A percentile compares a stretch with the other conserved stretches of the same genome.
phyloP scores from a whole-genome alignment of 2,113 vertebrate species.

The Danionella cerebrum region DNA sequence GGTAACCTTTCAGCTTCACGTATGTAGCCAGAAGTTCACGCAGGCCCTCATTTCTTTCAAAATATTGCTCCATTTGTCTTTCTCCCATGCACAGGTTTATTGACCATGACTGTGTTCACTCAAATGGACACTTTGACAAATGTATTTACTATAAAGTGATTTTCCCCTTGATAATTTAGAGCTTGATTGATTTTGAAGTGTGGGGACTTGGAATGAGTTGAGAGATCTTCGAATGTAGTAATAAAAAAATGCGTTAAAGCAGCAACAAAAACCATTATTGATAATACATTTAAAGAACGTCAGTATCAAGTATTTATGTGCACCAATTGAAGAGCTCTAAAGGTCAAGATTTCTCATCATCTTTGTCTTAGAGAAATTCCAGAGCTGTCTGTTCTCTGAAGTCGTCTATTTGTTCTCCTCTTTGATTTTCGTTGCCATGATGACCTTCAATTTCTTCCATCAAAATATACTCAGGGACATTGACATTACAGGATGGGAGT shows the following conservation, averaged over 20 bases:
- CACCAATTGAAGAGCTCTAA: not conserved
- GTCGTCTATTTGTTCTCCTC: not conserved
- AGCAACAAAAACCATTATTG: not conserved
- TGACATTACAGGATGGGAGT: not conserved
- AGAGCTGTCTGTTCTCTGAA: not conserved
- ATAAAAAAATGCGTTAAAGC: conserved; percentile 4
- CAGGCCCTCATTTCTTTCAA: not conserved
- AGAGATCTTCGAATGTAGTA: not conserved
- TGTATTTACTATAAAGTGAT: no score
- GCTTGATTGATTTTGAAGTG: conserved; percentile 27
- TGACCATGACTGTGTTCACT: no score
- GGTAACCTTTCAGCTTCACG: conserved; percentile 51
- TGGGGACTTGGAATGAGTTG: not conserved
- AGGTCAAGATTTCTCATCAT: not conserved
- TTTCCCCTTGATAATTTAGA: no score
- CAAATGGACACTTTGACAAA: no score
- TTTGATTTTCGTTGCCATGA: not conserved
- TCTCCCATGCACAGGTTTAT: not conserved
- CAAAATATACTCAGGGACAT: not conserved
- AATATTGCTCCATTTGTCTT: not conserved
- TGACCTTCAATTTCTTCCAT: not conserved
- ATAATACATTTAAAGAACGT: no score
- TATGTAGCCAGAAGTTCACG: not conserved
- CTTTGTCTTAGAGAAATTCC: not conserved
- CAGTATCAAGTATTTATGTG: no score